Base-by-base conservation (phyloP, 2,888 invertebrate species). In the Phortica magna region DNA sequence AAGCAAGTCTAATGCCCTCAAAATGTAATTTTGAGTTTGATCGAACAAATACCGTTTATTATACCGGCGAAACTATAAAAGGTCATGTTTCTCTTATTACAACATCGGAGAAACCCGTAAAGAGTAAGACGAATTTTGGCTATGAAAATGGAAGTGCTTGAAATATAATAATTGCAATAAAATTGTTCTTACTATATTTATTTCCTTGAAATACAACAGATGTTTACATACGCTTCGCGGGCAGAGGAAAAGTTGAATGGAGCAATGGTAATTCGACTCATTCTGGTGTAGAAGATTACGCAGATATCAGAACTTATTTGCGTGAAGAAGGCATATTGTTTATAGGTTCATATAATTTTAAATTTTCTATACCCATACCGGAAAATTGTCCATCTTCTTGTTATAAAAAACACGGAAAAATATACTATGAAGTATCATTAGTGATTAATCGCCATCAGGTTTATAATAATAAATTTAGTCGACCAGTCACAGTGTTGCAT, bases 381-480 rank as follows among this genome's bases (percentile, higher is more conserved):
- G 70, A 76, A 17, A 89, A 94, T 74, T 92, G 96, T 74, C 96
- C 96, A 7, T 95, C 96, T 0, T 96, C 96, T 0, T 96, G 96
- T 90, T 95, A 95, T 84, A 95, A 95, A 4, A 93, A 94, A 88
- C 93, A 93, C 91, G 96, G 97, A 0, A 93, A 94, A 87, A 94
- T 98, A 43, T 93, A 95, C 22, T 98, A 97, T 89, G 95, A 94
- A 4, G 93, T 96, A 2, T 95, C 95, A 88, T 95, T 95, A 6
- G 94, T 94, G 0, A 91, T 97, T 9, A 96, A 97, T 89, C 93
- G 95, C n/a, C 95, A 96, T 10, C 95, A 95, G 95, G 95, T 95
- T 84, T 95, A 95, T 90, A 79, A 83, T 55, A 83, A 82, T 77
- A 67, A 78, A 12, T 84, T 78, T 61, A 76, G 75, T 59, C 79